Percentiles rank a stretch among this genome's conserved stretches.
These are phyloP conservation scores for Lycaena phlaeas DNA, from an alignment of 2,888 invertebrate species.

Conservation along the genomic window DNA sequence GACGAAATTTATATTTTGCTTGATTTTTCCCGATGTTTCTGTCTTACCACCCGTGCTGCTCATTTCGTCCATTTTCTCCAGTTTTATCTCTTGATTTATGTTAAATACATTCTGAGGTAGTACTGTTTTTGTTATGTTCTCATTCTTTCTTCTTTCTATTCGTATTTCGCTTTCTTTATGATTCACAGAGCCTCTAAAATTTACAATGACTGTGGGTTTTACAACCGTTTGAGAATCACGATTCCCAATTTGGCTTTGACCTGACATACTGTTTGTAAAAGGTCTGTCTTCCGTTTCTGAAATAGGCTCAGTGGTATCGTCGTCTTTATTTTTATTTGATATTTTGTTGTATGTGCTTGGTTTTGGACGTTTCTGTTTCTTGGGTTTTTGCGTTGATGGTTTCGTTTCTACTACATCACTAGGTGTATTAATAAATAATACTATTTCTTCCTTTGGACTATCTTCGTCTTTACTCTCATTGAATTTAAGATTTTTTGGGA, in stretches of 20 bases:
- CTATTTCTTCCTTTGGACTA: conserved; percentile 39
- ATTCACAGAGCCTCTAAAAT: conserved; percentile 51
- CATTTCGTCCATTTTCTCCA: conserved; percentile 31
- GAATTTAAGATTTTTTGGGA: conserved; percentile 41
- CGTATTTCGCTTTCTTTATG: conserved; percentile 52
- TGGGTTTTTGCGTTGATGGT: conserved; percentile 37
- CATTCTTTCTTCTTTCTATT: conserved; percentile 37
- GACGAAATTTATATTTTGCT: conserved; percentile 33
- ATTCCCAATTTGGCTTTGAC: conserved; percentile 62
- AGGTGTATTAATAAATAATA: conserved; percentile 42
- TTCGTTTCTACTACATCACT: conserved; percentile 29
- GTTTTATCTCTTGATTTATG: conserved; percentile 59
- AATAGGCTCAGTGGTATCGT: conserved; percentile 22
- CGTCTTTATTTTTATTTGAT: conserved; percentile 26
- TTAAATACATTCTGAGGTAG: conserved; percentile 51
- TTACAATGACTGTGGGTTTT: conserved; percentile 63
- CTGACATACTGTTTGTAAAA: conserved; percentile 47
- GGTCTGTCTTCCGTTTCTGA: conserved; percentile 23
- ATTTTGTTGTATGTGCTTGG: conserved; percentile 27
- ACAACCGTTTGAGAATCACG: conserved; percentile 60
- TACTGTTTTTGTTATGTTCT: conserved; percentile 28
- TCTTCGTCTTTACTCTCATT: conserved; percentile 28
- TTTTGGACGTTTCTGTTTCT: conserved; percentile 30
- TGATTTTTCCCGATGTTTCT: conserved; percentile 27
- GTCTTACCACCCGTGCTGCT: conserved; percentile 18